Evolutionary conservation across 1,140 invertebrate species (phyloP).

Genomic region (Cherax destructor): DNA sequence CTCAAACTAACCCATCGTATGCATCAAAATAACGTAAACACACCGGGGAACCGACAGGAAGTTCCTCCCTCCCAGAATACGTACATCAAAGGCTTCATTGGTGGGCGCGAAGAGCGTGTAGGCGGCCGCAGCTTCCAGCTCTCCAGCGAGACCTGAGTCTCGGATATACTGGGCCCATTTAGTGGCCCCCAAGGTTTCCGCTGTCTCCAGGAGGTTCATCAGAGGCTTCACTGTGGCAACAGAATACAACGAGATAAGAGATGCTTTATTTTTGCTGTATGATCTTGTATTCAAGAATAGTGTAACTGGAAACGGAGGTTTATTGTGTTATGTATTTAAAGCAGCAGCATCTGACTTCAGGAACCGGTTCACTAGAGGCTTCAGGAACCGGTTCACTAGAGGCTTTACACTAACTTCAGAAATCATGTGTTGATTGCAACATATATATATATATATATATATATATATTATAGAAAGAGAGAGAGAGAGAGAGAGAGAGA

Average conservation of each 20-base stretch:
- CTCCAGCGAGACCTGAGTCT: conserved; percentile 75
- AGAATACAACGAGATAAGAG: neutral
- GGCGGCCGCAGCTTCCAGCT: conserved; percentile 74
- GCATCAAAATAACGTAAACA: too few species aligned
- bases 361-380: too few species aligned
- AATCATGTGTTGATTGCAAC: too few species aligned
- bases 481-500: too few species aligned
- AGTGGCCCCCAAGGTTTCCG: conserved; percentile 76
- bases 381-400: too few species aligned
- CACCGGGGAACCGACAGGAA: too few species aligned
- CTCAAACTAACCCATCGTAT: too few species aligned
- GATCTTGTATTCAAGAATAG: neutral
- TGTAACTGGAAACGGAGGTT: neutral
- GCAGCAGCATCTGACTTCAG: too few species aligned
- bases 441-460: too few species aligned
- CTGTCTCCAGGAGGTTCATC: conserved; percentile 77
- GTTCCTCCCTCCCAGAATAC: neutral
- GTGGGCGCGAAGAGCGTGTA: conserved; percentile 79
- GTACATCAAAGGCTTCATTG: conserved; percentile 78
- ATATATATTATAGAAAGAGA: too few species aligned
- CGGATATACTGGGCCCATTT: conserved; percentile 76
- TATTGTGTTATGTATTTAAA: neutral
- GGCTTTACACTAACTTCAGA: too few species aligned
- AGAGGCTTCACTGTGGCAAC: conserved; percentile 77
- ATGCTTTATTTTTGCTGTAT: neutral